Conservation (phyloP, 2,797 vertebrate species). For the Nothura maculosa region DNA sequence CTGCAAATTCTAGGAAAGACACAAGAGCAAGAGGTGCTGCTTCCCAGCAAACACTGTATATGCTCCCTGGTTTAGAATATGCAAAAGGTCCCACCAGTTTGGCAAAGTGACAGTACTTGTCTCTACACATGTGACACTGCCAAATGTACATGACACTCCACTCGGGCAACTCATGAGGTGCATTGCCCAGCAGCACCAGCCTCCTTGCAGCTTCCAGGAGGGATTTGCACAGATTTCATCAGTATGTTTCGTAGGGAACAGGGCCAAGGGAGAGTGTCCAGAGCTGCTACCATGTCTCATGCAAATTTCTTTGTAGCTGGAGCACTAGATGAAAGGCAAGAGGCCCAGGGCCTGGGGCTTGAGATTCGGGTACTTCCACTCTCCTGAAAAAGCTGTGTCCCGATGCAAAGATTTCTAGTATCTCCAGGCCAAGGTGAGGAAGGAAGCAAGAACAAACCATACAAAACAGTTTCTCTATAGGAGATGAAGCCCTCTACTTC, state of each 20-base stretch:
- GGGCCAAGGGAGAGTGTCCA: not conserved
- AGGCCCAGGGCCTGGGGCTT: not conserved
- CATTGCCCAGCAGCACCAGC: not conserved
- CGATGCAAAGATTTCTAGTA: not conserved
- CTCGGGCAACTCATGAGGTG: not conserved
- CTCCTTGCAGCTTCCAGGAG: not conserved
- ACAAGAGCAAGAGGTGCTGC: not conserved
- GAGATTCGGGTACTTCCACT: not conserved
- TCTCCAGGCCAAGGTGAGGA: not conserved
- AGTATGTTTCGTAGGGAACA: not conserved
- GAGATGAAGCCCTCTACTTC: not conserved
- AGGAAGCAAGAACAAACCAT: not conserved
- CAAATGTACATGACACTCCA: rapidly evolving
- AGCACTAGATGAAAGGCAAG: not conserved
- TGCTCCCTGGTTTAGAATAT: not conserved
- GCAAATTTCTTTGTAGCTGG: not conserved
- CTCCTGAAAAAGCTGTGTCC: not conserved
- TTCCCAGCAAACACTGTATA: not conserved
- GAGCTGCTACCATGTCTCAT: not conserved
- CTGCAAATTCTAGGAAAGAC: not conserved
- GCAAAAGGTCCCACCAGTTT: not conserved
- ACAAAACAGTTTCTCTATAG: not conserved
- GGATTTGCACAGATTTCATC: not conserved
- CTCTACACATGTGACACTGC: not conserved
- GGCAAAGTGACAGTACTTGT: not conserved